A percentile compares a stretch with the other conserved stretches of the same genome.
Conservation (phyloP, 2,888 invertebrate genomes). For the Xylophagus ater region DNA sequence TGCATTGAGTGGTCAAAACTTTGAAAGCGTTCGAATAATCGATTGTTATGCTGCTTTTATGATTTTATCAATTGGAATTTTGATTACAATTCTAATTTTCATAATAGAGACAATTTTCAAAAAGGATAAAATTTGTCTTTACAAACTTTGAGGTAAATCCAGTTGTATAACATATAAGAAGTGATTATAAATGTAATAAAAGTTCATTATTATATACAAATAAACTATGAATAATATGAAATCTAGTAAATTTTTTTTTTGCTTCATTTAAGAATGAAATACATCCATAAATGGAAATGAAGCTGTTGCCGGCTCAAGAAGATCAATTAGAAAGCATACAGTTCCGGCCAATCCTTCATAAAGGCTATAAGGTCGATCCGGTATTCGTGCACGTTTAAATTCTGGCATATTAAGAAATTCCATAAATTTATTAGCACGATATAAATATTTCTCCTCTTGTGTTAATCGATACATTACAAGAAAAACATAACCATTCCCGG, state of each 20-base stretch:
- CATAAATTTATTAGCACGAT: slow-evolving; percentile 64
- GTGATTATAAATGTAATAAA: neutral
- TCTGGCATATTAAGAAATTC: slow-evolving; percentile 57
- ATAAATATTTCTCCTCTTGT: slow-evolving; percentile 55
- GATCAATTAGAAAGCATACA: slow-evolving; percentile 68
- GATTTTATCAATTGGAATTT: slow-evolving; percentile 14
- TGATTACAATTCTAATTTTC: slow-evolving; percentile 8
- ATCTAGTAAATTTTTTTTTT: neutral
- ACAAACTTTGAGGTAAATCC: neutral
- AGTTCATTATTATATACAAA: too few species aligned
- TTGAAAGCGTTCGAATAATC: slow-evolving; percentile 40
- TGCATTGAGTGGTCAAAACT: slow-evolving; percentile 35
- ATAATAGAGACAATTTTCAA: slow-evolving; percentile 15
- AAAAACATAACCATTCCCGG: slow-evolving; percentile 73
- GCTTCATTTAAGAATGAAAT: slow-evolving; percentile 25
- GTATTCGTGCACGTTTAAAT: slow-evolving; percentile 57
- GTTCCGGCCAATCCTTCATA: slow-evolving; percentile 83
- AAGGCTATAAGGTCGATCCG: slow-evolving; percentile 72
- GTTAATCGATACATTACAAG: slow-evolving; percentile 65
- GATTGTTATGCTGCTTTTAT: slow-evolving; percentile 34
- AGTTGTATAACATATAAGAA: neutral
- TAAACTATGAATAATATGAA: too few species aligned
- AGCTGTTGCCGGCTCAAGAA: slow-evolving; percentile 59
- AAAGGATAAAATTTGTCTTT: neutral
- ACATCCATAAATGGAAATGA: slow-evolving; percentile 78